These are phyloP conservation scores for Lasiommata megera DNA, from an alignment of 2,888 invertebrate genomes.

Conservation along the genomic window DNA sequence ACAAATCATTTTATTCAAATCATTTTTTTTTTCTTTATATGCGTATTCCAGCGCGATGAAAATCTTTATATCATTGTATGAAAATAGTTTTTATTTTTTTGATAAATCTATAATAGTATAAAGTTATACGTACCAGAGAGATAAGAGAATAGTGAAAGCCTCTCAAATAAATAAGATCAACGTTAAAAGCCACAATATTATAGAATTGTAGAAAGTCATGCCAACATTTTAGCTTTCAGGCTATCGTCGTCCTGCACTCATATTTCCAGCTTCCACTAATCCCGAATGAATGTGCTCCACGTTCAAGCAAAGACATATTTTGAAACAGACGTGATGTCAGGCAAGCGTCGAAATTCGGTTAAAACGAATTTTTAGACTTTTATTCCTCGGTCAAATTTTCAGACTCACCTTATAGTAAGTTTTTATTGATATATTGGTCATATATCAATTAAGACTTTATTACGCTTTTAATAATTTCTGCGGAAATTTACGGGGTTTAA, in stretches of 20 bases:
- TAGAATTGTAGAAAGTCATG: slow-evolving; percentile 21
- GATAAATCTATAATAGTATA: too few species aligned
- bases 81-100: too few species aligned
- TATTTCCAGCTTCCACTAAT: slow-evolving; percentile 28
- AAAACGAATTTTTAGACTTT: neutral
- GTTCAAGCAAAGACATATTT: slow-evolving; percentile 14
- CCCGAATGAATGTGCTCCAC: slow-evolving; percentile 18
- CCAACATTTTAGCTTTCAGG: slow-evolving; percentile 21
- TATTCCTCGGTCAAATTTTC: too few species aligned
- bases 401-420: too few species aligned
- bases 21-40: too few species aligned
- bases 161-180: neutral
- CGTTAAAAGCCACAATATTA: neutral
- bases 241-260: slow-evolving; percentile 30
- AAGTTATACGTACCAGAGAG: neutral
- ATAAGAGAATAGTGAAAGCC: neutral
- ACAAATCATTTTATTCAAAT: too few species aligned
- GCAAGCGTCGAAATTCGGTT: neutral
- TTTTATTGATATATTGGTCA: too few species aligned
- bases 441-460: too few species aligned
- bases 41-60: too few species aligned
- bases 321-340: slow-evolving; percentile 1
- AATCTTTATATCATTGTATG: too few species aligned
- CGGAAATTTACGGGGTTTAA: too few species aligned
- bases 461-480: too few species aligned